Evolutionary conservation across 2,797 vertebrate species (phyloP).

Genomic region (Ficedula albicollis): DNA sequence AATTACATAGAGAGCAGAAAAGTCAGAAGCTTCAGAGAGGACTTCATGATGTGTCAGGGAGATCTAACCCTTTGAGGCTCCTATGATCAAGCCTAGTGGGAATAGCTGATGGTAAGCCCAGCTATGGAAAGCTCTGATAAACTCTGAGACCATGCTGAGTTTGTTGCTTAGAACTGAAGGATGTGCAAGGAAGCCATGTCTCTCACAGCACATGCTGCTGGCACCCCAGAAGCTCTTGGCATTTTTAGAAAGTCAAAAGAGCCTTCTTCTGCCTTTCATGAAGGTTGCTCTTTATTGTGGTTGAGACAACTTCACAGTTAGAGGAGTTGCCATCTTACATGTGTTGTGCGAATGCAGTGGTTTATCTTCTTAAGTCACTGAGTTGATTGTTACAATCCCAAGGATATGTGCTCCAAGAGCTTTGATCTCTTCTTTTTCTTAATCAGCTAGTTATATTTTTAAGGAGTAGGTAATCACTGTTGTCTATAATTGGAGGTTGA

Average conservation of each 20-base stretch:
- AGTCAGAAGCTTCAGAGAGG: slow-evolving; percentile 1
- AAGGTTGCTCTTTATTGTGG: slow-evolving; percentile 26
- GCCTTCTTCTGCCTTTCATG: slow-evolving; percentile 1
- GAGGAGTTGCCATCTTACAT: slow-evolving; percentile 27
- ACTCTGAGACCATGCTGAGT: background rate
- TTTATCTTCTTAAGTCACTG: slow-evolving; percentile 11
- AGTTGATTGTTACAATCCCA: background rate
- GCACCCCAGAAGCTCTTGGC: background rate
- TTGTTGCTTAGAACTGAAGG: background rate
- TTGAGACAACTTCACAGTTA: slow-evolving; percentile 21
- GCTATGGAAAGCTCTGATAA: background rate
- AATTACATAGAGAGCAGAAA: background rate
- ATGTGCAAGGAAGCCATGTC: background rate
- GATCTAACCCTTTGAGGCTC: background rate
- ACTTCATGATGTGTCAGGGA: background rate
- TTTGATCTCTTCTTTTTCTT: slow-evolving; percentile 46
- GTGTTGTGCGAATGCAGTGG: slow-evolving; percentile 15
- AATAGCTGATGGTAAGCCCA: background rate
- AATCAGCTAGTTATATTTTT: slow-evolving; percentile 39
- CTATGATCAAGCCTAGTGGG: background rate
- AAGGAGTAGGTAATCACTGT: slow-evolving; percentile 4
- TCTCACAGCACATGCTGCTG: background rate
- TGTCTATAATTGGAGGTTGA: slow-evolving; percentile 29
- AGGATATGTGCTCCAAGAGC: background rate
- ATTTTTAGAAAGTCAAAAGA: slow-evolving; percentile 48